A percentile compares a stretch with the other conserved stretches of the same genome.
Evolutionary conservation across 53 echinoderm and acorn worm species (phyloP).

Genomic region (Antedon mediterranea): DNA sequence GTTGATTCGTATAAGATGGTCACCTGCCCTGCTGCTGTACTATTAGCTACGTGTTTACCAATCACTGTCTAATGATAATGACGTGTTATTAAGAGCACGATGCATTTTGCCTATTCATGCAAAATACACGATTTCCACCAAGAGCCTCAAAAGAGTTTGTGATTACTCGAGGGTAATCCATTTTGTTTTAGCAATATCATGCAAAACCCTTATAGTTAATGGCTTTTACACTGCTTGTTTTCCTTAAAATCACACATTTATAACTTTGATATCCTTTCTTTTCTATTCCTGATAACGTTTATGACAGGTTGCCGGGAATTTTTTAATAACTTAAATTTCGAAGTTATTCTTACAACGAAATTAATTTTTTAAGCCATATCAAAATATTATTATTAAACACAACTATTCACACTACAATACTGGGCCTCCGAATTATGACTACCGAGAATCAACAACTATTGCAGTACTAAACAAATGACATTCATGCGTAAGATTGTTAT

Average conservation of each 20-base stretch:
- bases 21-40: neutral
- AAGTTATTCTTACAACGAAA: too few species aligned
- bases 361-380: too few species aligned
- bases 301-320: too few species aligned
- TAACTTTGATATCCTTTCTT: neutral
- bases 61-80: neutral
- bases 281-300: neutral
- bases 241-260: neutral
- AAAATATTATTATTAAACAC: too few species aligned
- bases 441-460: too few species aligned
- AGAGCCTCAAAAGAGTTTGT: neutral
- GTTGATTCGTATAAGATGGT: neutral
- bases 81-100: neutral
- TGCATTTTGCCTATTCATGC: neutral
- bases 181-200: neutral
- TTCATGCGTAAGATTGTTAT: too few species aligned
- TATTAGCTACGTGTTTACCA: neutral
- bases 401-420: too few species aligned
- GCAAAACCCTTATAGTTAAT: neutral
- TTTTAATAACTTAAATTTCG: too few species aligned
- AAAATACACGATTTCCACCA: neutral
- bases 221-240: neutral
- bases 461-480: too few species aligned
- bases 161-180: neutral
- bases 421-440: too few species aligned